Evolutionary conservation across 2,113 vertebrate species (phyloP).

Genomic region (Physeter macrocephalus): DNA sequence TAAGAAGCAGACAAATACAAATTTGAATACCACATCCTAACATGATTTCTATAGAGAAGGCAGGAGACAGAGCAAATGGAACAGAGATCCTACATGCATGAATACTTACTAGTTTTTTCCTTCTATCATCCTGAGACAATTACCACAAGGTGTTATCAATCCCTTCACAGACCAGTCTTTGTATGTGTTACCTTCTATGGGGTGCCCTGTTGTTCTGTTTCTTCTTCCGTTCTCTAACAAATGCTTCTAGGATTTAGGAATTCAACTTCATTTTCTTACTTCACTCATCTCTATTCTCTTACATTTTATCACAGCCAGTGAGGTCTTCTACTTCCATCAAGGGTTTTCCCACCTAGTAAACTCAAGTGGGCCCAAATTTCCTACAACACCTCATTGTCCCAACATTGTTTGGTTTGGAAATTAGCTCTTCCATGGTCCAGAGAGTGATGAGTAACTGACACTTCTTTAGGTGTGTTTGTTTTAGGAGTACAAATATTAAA

Average conservation of each 20-base stretch:
- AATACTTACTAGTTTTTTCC: not conserved
- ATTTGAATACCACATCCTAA: not conserved
- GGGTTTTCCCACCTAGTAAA: not conserved
- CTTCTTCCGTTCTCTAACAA: not conserved
- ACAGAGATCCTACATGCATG: not conserved
- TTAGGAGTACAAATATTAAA: not conserved
- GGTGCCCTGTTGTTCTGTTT: not conserved
- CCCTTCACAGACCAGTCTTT: not conserved
- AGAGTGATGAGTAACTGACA: not conserved
- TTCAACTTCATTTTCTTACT: not conserved
- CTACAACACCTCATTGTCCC: not conserved
- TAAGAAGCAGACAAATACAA: not conserved
- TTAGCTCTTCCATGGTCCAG: not conserved
- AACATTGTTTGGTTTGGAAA: not conserved
- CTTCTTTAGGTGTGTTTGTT: not conserved
- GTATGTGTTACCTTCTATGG: not conserved
- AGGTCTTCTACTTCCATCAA: not conserved
- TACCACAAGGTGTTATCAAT: not conserved
- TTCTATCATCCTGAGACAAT: not conserved
- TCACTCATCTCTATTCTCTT: not conserved
- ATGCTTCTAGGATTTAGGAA: not conserved
- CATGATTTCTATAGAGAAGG: not conserved
- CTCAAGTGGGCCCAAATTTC: not conserved
- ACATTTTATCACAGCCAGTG: not conserved
- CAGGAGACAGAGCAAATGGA: not conserved